Evolutionary conservation across 2,113 vertebrate species (phyloP).

Genomic region (Synchiropus splendidus): DNA sequence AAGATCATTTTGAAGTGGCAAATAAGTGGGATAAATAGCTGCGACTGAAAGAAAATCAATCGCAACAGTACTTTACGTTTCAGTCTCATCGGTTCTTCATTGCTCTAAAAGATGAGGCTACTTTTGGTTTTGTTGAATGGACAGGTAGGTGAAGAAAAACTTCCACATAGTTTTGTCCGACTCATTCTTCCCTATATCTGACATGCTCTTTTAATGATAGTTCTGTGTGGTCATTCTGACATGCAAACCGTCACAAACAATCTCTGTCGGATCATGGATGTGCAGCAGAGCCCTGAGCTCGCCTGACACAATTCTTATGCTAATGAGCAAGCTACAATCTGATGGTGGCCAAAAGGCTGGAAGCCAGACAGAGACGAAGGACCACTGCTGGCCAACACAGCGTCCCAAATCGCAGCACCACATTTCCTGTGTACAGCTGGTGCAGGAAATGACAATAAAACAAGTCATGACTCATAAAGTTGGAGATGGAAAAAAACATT

Average conservation of each 20-base stretch:
- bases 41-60: no score
- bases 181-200: no score
- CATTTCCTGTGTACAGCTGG: slow-evolving; percentile 3
- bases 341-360: slow-evolving; percentile 7
- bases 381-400: slow-evolving; percentile 6
- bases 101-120: no score
- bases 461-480: slow-evolving; percentile 12
- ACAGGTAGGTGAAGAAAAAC: no score
- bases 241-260: slow-evolving; percentile 4
- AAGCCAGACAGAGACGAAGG: slow-evolving; percentile 7
- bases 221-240: slow-evolving; percentile 1
- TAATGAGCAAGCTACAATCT: slow-evolving; percentile 6
- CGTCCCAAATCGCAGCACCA: slow-evolving; percentile 4
- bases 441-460: slow-evolving; percentile 1
- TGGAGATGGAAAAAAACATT: neutral
- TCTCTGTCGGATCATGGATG: slow-evolving; percentile 1
- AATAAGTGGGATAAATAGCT: no score
- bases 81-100: no score
- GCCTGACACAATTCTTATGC: slow-evolving; percentile 6
- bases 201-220: neutral
- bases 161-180: no score
- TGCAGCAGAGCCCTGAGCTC: neutral
- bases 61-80: no score
- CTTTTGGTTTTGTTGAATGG: no score
- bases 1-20: no score